Base-by-base conservation (phyloP, 1,140 invertebrate genomes). In the Yoshiicerus persimilis region DNA sequence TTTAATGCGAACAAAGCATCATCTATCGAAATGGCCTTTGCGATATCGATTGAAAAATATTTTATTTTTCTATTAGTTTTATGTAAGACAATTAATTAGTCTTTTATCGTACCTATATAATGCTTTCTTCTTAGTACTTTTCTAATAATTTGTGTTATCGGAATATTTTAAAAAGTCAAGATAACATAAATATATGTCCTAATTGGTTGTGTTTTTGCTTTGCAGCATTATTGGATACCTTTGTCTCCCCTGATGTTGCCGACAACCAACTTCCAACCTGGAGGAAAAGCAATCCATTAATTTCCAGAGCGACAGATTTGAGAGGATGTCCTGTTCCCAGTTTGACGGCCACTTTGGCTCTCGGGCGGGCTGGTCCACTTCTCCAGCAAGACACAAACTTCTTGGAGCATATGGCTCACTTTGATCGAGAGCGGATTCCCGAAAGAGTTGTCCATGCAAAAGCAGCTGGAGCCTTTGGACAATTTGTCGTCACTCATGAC, bases 381-480 rank as follows among this genome's bases (percentile, higher is more conserved):
- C 93, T 99, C 0, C 93, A 98, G 4, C 96, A 98, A 91, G 98
- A 99, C 92, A 95, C 95, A 89, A 94, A 95, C 34, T 97, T 96
- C 90, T 92, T 98, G 87, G 98, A 99, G 91, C 96, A 98, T 91
- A 94, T 98, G 91, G 95, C 96, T 0, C 97, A 98, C 92, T 97
- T 99, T 90, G 95, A 96, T 89, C 92, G 97, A 23, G 98, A 99
- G 92, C 94, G 98, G 86, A 99, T 99, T 91, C 98, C 98, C 0
- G 98, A 99, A 92, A 94, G 98, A 91, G 98, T 99, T 0, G 98
- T 99, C 0, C 98, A 99, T 93, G 98, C 98, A 0, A 99, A 99
- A 93, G 98, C 98, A 91, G 11, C 70, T 10, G 87, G 87, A 0
- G 89, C 87, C 13, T 84, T 56, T 70, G 89, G 89, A n/a, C 56